phyloP scores from a whole-genome alignment of 2,888 invertebrate genomes.

The Apamea sordens region DNA sequence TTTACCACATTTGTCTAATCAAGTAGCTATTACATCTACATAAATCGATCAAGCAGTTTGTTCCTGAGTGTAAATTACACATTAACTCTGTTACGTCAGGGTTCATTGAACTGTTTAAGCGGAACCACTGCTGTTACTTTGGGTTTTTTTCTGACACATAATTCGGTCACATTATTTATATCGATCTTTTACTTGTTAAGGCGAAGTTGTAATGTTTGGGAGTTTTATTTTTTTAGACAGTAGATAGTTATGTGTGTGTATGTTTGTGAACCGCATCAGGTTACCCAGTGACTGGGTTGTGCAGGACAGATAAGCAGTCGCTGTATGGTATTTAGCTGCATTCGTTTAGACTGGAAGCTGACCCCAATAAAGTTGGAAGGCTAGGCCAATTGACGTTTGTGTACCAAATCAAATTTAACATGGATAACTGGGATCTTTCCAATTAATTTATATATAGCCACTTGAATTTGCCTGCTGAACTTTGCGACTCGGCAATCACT shows the following conservation, averaged over 20 bases:
- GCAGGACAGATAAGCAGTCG: too few species aligned
- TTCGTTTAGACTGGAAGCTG: too few species aligned
- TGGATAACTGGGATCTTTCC: not conserved
- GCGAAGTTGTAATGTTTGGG: constrained; percentile 42
- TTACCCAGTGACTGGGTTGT: too few species aligned
- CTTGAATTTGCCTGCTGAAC: not conserved
- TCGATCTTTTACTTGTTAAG: constrained; percentile 67
- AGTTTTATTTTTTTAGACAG: not conserved
- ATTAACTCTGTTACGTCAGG: constrained; percentile 43
- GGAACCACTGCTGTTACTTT: constrained; percentile 43
- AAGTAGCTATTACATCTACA: constrained; percentile 7
- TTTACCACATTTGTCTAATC: not conserved
- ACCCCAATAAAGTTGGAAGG: too few species aligned
- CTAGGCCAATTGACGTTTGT: not conserved
- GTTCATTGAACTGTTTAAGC: constrained; percentile 44
- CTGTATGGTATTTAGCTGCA: too few species aligned
- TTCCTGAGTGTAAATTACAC: constrained; percentile 46
- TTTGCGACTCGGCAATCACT: not conserved
- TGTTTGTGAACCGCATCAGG: not conserved
- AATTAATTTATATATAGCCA: not conserved
- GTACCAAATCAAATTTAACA: not conserved
- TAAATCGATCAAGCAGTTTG: constrained; percentile 10
- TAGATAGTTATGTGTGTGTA: not conserved
- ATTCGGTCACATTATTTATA: constrained; percentile 61
- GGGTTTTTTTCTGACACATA: constrained; percentile 46